These are phyloP conservation scores for Phalangium opilio DNA, from an alignment of 2,888 invertebrate species.

Conservation along the genomic window DNA sequence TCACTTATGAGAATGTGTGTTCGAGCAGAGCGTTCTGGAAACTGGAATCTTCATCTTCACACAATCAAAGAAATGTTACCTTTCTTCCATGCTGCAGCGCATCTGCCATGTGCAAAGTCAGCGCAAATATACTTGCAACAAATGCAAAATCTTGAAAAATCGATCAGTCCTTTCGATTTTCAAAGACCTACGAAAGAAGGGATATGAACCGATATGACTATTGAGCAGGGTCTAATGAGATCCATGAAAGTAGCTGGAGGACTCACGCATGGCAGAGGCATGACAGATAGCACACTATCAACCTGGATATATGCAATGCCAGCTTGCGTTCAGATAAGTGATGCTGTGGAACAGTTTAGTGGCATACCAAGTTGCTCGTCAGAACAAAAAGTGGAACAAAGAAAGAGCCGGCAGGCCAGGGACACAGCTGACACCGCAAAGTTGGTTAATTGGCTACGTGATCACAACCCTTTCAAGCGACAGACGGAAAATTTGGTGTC, in stretches of 20 bases:
- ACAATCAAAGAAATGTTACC: not conserved
- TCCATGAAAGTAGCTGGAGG: constrained; percentile 5
- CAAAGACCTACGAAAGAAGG: not conserved
- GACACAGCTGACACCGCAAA: constrained; percentile 3
- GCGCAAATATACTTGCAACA: constrained; percentile 30
- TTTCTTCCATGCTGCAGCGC: constrained; percentile 19
- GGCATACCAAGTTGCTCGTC: not conserved
- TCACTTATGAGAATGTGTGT: not conserved
- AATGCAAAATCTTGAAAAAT: constrained; percentile 23
- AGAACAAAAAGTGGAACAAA: constrained; percentile 7
- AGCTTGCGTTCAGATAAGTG: not conserved
- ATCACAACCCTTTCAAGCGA: too few species aligned
- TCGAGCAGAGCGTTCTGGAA: not conserved
- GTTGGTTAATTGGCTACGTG: too few species aligned
- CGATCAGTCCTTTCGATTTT: not conserved
- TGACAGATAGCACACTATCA: constrained; percentile 1
- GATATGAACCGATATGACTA: constrained; percentile 8
- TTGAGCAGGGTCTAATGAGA: constrained; percentile 7
- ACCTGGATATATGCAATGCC: constrained; percentile 4
- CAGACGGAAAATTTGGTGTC: too few species aligned
- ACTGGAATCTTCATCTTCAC: not conserved
- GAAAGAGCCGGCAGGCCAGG: not conserved
- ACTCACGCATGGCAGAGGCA: constrained; percentile 4
- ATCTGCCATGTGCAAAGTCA: constrained; percentile 28
- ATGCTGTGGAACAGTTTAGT: constrained; percentile 1